These are phyloP conservation scores for Microplitis demolitor DNA, from an alignment of 1,140 invertebrate species.

Conservation along the genomic window DNA sequence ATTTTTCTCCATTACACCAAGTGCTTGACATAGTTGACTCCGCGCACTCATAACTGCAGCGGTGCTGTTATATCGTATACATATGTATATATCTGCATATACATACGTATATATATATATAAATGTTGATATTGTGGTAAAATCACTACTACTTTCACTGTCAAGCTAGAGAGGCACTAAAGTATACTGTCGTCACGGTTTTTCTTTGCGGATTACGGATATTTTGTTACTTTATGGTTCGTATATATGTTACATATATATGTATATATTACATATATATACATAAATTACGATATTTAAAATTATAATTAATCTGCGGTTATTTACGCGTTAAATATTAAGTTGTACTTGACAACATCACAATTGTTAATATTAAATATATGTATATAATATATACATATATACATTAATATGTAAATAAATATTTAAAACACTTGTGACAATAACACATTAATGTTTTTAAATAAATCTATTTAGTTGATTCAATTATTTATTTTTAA, in stretches of 20 bases:
- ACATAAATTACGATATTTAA: neutral
- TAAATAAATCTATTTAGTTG: too few relatives aligned
- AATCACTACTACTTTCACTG: constrained; percentile 29
- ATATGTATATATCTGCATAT: neutral
- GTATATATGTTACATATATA: too few relatives aligned
- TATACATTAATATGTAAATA: too few relatives aligned
- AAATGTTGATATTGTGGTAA: neutral
- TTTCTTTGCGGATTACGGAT: neutral
- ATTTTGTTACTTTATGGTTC: too few relatives aligned
- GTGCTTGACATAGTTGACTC: constrained; percentile 31
- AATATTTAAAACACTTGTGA: neutral
- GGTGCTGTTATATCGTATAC: neutral
- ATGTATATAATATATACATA: too few relatives aligned
- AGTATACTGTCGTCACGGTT: neutral
- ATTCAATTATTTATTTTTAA: too few relatives aligned
- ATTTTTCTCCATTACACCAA: constrained; percentile 18
- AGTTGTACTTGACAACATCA: too few relatives aligned
- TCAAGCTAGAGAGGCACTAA: constrained; percentile 17
- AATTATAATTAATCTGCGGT: too few relatives aligned
- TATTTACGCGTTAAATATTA: too few relatives aligned
- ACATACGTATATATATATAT: neutral
- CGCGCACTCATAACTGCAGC: constrained; percentile 30
- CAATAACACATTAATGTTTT: neutral
- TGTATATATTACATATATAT: too few relatives aligned
- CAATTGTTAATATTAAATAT: too few relatives aligned